Evolutionary conservation across 2,113 vertebrate genomes (phyloP).

Genomic region (Holacanthus passer): DNA sequence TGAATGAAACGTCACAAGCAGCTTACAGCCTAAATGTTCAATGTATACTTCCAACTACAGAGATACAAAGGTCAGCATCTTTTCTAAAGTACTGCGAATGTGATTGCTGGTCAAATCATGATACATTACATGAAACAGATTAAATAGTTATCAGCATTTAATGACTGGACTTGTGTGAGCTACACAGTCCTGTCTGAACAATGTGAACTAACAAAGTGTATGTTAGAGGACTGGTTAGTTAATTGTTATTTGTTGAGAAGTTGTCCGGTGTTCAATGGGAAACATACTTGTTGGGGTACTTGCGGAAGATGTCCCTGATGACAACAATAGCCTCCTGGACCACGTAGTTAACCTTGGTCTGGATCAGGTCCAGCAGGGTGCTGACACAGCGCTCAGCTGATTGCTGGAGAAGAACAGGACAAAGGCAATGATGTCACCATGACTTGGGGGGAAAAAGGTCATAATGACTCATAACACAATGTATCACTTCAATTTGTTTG

Average conservation of each 20-base stretch:
- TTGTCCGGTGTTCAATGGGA: background rate
- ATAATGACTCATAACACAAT: background rate
- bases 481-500: too few species aligned
- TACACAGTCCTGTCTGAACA: background rate
- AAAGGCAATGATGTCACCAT: too few species aligned
- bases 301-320: constrained; percentile 98
- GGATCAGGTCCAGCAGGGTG: constrained; percentile 97
- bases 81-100: background rate
- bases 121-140: background rate
- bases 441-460: too few species aligned
- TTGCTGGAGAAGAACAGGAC: constrained; percentile 85
- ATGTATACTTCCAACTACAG: too few species aligned
- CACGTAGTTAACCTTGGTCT: constrained; percentile 99
- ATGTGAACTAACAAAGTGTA: background rate
- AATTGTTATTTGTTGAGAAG: background rate
- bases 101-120: background rate
- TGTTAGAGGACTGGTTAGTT: accelerated
- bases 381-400: constrained; percentile 98
- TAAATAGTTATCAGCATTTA: background rate
- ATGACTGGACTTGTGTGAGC: too few species aligned
- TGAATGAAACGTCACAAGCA: too few species aligned
- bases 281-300: constrained; percentile 97
- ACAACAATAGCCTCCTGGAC: constrained; percentile 98
- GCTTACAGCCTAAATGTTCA: too few species aligned
- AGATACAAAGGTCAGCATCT: background rate